Evolutionary conservation across 2,113 vertebrate species (phyloP).

Genomic region (Calidris pygmaea): DNA sequence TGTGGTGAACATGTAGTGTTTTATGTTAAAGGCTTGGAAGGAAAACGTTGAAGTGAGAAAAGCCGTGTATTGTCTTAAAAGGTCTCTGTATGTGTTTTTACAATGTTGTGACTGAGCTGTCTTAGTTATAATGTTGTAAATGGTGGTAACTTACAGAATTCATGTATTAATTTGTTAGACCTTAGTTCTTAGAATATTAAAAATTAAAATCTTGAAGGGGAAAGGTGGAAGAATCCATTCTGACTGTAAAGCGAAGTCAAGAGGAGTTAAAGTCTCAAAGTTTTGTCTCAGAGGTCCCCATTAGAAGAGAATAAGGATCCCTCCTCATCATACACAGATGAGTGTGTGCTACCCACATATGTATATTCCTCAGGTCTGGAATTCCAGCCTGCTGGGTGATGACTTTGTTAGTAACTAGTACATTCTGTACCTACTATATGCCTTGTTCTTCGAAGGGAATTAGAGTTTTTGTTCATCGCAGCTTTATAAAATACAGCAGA

Average conservation of each 20-base stretch:
- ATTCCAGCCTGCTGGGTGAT: not conserved
- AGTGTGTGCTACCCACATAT: slow-evolving; percentile 4
- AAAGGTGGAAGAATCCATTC: not conserved
- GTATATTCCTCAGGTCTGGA: not conserved
- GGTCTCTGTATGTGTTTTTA: not conserved
- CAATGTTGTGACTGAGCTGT: not conserved
- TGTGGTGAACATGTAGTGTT: not conserved
- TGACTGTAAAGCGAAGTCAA: not conserved
- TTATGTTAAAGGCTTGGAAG: not conserved
- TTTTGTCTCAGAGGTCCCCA: slow-evolving; percentile 48
- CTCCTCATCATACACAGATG: slow-evolving; percentile 9
- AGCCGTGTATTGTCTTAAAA: not conserved
- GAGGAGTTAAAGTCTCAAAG: not conserved
- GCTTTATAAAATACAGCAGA: slow-evolving; percentile 47
- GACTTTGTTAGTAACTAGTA: not conserved
- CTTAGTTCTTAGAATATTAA: not conserved
- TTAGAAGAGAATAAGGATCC: slow-evolving; percentile 51
- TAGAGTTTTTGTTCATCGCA: not conserved
- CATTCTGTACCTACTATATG: not conserved
- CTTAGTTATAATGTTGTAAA: not conserved
- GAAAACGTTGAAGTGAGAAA: not conserved
- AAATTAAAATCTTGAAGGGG: not conserved
- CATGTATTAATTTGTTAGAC: not conserved
- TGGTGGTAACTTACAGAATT: not conserved
- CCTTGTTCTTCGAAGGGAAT: slow-evolving; percentile 12